Conservation (phyloP, 2,888 invertebrate genomes). For the Chydorus sphaericus region DNA sequence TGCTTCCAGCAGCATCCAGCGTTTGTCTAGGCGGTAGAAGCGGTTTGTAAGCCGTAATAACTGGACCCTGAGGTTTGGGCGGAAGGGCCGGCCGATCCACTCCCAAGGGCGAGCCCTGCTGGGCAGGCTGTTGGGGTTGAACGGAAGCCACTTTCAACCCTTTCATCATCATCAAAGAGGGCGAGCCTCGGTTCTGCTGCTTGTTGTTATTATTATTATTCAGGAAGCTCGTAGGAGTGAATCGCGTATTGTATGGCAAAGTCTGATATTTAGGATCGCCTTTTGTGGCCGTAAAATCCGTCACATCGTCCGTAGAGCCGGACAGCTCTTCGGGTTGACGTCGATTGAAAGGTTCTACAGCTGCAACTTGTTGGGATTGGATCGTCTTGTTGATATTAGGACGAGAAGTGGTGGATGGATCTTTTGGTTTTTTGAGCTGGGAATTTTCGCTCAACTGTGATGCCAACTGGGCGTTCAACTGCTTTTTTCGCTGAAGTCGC, state of each 20-base stretch:
- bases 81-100: conserved; percentile 60
- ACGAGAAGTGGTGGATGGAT: conserved; percentile 18
- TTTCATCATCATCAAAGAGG: conserved; percentile 12
- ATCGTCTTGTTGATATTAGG: background rate
- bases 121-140: conserved; percentile 10
- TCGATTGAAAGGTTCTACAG: conserved; percentile 30
- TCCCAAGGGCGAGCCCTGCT: too few species aligned
- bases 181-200: background rate
- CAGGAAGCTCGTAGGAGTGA: conserved; percentile 36
- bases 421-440: conserved; percentile 1
- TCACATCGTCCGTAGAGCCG: conserved; percentile 39
- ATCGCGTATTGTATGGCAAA: conserved; percentile 75
- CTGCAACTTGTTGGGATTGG: conserved; percentile 25
- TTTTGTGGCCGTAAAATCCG: conserved; percentile 54
- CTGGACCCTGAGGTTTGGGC: conserved; percentile 29
- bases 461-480: conserved; percentile 60
- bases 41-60: conserved; percentile 25
- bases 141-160: conserved; percentile 11
- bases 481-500: conserved; percentile 70
- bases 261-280: conserved; percentile 85
- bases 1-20: too few species aligned
- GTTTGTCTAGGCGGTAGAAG: conserved; percentile 39
- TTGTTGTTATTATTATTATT: conserved; percentile 17
- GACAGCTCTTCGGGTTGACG: conserved; percentile 76
- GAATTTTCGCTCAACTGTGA: conserved; percentile 31